Evolutionary conservation across 1,140 invertebrate genomes (phyloP).

Genomic region (Cydia amplana): DNA sequence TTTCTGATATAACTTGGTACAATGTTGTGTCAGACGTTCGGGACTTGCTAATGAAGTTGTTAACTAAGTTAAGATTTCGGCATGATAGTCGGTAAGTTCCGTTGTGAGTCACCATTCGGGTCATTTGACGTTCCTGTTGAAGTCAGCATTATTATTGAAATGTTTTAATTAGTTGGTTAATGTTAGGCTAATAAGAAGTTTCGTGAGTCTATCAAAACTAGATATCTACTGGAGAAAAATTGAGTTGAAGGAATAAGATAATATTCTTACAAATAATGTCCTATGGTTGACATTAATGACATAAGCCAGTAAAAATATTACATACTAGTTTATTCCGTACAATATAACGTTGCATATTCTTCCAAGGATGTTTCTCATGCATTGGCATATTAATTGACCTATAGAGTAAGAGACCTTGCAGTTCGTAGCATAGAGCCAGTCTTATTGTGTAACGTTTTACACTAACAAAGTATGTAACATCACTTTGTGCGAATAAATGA

Average conservation of each 20-base stretch:
- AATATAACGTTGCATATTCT: too few species aligned
- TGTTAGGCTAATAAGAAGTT: slow-evolving; percentile 22
- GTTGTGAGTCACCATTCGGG: neutral
- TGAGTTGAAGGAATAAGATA: too few species aligned
- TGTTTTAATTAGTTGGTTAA: neutral
- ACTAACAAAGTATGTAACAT: neutral
- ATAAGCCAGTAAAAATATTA: too few species aligned
- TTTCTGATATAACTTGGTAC: slow-evolving; percentile 24
- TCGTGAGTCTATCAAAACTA: slow-evolving; percentile 28
- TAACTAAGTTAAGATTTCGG: slow-evolving; percentile 28
- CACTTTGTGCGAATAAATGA: neutral
- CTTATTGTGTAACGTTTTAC: neutral
- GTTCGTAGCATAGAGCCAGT: too few species aligned
- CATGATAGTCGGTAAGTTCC: slow-evolving; percentile 22
- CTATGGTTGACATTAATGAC: too few species aligned
- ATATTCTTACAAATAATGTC: too few species aligned
- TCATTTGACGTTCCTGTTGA: neutral
- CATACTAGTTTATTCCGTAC: too few species aligned
- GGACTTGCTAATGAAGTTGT: slow-evolving; percentile 22
- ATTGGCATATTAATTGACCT: too few species aligned
- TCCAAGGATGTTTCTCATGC: too few species aligned
- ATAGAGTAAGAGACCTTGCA: too few species aligned
- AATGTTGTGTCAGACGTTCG: slow-evolving; percentile 23
- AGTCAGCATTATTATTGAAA: neutral
- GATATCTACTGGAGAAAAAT: too few species aligned